Conservation (phyloP, 1,140 invertebrate genomes). For the Myzus persicae region DNA sequence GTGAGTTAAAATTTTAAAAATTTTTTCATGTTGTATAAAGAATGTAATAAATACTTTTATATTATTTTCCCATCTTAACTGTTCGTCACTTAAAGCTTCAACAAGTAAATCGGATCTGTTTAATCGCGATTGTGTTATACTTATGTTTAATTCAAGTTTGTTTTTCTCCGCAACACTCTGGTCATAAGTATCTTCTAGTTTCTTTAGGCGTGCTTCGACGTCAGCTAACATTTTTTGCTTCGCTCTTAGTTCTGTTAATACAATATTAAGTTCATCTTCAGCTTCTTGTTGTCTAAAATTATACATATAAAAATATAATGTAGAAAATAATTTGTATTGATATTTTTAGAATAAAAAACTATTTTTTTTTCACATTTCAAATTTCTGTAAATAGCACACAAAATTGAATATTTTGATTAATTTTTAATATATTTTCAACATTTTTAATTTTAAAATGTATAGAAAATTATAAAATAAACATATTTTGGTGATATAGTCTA, state of each 20-base stretch:
- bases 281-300: constrained; percentile 70
- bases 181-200: constrained; percentile 75
- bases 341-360: no score
- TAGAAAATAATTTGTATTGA: no score
- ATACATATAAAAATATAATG: constrained; percentile 66
- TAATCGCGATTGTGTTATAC: constrained; percentile 78
- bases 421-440: no score
- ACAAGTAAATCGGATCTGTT: constrained; percentile 83
- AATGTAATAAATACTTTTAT: constrained; percentile 68
- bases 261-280: constrained; percentile 75
- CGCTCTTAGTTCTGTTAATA: constrained; percentile 76
- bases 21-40: no score
- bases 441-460: no score
- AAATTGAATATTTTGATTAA: no score
- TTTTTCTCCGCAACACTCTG: constrained; percentile 69
- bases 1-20: background rate
- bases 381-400: no score
- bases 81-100: constrained; percentile 82
- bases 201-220: constrained; percentile 73
- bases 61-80: constrained; percentile 54
- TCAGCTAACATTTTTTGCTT: constrained; percentile 82
- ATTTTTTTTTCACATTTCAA: no score
- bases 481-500: no score
- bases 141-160: constrained; percentile 72
- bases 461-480: no score